phyloP scores from a whole-genome alignment of 2,888 invertebrate species.

The Autographa pulchrina region DNA sequence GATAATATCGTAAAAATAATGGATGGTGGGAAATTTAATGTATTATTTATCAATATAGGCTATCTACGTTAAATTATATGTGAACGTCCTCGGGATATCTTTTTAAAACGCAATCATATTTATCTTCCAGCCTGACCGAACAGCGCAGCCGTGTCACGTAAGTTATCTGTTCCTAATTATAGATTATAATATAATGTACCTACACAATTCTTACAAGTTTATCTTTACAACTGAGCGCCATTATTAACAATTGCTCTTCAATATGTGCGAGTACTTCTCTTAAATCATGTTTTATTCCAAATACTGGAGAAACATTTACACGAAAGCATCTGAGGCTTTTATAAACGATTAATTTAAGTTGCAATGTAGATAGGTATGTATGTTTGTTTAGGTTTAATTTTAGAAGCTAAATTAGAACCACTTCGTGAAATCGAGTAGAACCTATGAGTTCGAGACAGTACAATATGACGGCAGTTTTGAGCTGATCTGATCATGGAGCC shows the following conservation, averaged over 20 bases:
- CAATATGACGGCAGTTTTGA: too few species aligned
- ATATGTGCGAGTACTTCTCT: background rate
- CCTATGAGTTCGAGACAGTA: too few species aligned
- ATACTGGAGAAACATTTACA: too few species aligned
- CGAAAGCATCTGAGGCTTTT: too few species aligned
- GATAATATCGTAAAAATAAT: background rate
- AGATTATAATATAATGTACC: constrained; percentile 6
- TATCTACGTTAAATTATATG: background rate
- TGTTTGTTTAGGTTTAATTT: too few species aligned
- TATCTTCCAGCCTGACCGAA: constrained; percentile 73
- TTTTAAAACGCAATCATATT: constrained; percentile 21
- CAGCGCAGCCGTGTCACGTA: constrained; percentile 82
- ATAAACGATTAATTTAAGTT: too few species aligned
- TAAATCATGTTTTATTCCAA: too few species aligned
- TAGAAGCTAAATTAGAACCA: too few species aligned
- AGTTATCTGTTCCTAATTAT: constrained; percentile 60
- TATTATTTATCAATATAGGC: constrained; percentile 10
- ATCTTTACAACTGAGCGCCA: background rate
- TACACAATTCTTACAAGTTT: background rate
- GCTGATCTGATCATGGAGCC: too few species aligned
- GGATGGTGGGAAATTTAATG: constrained; percentile 7
- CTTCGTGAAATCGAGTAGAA: too few species aligned
- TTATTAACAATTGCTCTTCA: background rate
- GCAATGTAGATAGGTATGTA: too few species aligned
- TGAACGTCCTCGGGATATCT: constrained; percentile 13